phyloP scores from a whole-genome alignment of 2,888 invertebrate genomes.

The Coleophora deauratella region DNA sequence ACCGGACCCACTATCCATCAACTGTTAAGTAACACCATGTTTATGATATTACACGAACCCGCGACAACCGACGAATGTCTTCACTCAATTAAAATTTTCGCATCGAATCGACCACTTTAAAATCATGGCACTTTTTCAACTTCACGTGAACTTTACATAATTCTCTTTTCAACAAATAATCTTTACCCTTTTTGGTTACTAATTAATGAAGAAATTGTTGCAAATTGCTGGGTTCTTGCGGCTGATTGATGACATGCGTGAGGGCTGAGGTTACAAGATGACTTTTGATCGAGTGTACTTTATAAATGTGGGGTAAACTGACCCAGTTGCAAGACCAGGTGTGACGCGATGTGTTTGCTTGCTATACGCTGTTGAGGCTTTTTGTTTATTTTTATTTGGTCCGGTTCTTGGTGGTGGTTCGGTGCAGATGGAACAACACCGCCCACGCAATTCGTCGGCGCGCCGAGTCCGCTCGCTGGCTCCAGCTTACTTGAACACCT shows the following conservation, averaged over 20 bases:
- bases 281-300: not conserved
- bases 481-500: too few species aligned
- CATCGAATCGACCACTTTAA: constrained; percentile 11
- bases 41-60: not conserved
- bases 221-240: constrained; percentile 25
- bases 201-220: constrained; percentile 21
- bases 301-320: not conserved
- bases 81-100: constrained; percentile 18
- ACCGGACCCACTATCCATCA: constrained; percentile 28
- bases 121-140: constrained; percentile 10
- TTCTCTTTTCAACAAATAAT: constrained; percentile 10
- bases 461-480: too few species aligned
- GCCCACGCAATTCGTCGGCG: too few species aligned
- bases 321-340: not conserved
- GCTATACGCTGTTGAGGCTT: not conserved
- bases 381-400: not conserved
- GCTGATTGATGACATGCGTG: constrained; percentile 21
- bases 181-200: constrained; percentile 10
- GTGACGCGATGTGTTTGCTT: not conserved
- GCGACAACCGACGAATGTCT: not conserved
- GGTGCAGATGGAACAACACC: not conserved
- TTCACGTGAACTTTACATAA: constrained; percentile 11
- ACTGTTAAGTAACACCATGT: constrained; percentile 14
- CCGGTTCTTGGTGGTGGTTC: not conserved
- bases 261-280: not conserved